phyloP scores from a whole-genome alignment of 2,888 invertebrate species.

The Brachyptera putata region DNA sequence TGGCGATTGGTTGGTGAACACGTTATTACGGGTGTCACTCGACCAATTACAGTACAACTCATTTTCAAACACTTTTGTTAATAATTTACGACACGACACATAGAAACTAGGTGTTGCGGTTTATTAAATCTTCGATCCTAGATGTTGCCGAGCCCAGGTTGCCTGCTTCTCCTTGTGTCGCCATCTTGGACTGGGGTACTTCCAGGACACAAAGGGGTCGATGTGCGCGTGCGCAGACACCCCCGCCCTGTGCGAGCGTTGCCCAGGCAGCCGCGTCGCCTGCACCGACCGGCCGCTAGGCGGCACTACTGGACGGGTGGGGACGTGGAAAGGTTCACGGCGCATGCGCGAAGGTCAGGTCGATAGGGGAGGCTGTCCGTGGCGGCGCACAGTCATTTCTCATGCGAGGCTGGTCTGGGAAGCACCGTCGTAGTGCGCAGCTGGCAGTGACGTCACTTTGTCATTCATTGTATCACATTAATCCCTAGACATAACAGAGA shows the following conservation, averaged over 20 bases:
- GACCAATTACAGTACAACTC: neutral
- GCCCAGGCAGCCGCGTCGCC: constrained; percentile 5
- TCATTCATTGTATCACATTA: neutral
- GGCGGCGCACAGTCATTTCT: neutral
- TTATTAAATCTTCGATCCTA: neutral
- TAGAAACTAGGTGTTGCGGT: neutral
- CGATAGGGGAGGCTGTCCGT: neutral
- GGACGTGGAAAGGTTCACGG: no score
- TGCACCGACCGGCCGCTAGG: constrained; percentile 9
- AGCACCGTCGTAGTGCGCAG: neutral
- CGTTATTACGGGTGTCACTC: neutral
- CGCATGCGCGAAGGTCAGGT: neutral
- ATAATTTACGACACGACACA: neutral
- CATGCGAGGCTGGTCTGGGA: neutral
- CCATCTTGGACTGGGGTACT: constrained; percentile 16
- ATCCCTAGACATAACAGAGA: neutral
- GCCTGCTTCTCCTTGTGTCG: neutral
- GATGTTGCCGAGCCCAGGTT: neutral
- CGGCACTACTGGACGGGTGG: constrained; percentile 22
- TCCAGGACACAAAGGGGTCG: neutral
- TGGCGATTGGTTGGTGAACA: no score
- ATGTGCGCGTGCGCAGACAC: neutral
- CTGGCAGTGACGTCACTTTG: neutral
- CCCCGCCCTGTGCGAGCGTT: neutral
- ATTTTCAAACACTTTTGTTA: neutral